These are phyloP conservation scores for Nysson spinosus DNA, from an alignment of 2,888 invertebrate genomes.

Conservation along the genomic window DNA sequence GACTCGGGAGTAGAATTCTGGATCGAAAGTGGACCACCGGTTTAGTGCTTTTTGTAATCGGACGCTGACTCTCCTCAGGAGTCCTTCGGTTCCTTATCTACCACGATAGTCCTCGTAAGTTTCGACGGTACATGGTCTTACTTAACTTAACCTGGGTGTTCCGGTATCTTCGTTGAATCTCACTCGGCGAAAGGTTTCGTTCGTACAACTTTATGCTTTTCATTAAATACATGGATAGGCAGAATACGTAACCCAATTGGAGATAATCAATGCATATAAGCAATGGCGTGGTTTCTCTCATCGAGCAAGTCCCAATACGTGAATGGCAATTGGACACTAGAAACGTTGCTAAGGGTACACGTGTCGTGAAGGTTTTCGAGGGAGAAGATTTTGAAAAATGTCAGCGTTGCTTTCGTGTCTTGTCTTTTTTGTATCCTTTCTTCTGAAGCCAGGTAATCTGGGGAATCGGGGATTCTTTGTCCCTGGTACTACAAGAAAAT, in stretches of 20 bases:
- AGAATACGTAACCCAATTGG: too few species aligned
- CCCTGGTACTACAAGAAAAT: conserved; percentile 58
- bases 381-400: conserved; percentile 26
- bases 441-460: conserved; percentile 59
- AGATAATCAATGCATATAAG: conserved; percentile 68
- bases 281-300: conserved; percentile 43
- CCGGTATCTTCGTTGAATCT: too few species aligned
- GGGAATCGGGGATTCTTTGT: conserved; percentile 63
- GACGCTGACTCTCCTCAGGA: neutral
- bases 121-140: conserved; percentile 3
- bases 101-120: conserved; percentile 14
- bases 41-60: conserved; percentile 52
- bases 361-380: conserved; percentile 5
- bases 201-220: too few species aligned
- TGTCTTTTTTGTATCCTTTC: conserved; percentile 32
- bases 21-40: conserved; percentile 68
- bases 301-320: conserved; percentile 8
- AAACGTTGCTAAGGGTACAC: conserved; percentile 28
- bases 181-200: too few species aligned
- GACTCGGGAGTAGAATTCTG: conserved; percentile 34
- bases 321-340: conserved; percentile 63
- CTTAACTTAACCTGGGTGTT: conserved; percentile 1
- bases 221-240: too few species aligned
- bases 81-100: conserved; percentile 30
- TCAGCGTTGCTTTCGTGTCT: conserved; percentile 32